Evolutionary conservation across 2,888 invertebrate genomes (phyloP).

Genomic region (Trachelus stipa): DNA sequence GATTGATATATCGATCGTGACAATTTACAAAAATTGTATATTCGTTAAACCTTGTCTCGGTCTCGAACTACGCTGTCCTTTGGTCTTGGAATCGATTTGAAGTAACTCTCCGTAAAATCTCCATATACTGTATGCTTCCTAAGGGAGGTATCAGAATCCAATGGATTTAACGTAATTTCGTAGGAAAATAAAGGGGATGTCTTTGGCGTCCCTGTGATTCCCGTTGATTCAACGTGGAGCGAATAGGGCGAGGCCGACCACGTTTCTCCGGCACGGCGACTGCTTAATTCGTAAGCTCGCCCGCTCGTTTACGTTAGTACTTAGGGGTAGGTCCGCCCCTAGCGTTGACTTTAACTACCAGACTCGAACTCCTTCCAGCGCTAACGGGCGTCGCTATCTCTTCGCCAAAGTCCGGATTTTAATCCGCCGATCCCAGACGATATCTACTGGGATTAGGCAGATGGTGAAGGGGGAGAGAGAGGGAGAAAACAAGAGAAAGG

Average conservation of each 20-base stretch:
- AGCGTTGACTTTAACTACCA: slow-evolving; percentile 60
- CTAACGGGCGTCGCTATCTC: slow-evolving; percentile 40
- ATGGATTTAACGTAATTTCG: not conserved
- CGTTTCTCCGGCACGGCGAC: not conserved
- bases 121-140: too few relatives aligned
- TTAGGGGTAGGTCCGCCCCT: slow-evolving; percentile 45
- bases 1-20: too few relatives aligned
- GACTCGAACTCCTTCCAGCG: slow-evolving; percentile 43
- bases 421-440: slow-evolving; percentile 59
- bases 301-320: slow-evolving; percentile 58
- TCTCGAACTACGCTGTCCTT: too few relatives aligned
- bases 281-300: slow-evolving; percentile 55
- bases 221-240: not conserved
- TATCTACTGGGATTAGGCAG: slow-evolving; percentile 59
- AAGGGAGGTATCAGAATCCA: too few relatives aligned
- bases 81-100: too few relatives aligned
- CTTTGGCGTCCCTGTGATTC: not conserved
- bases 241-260: not conserved
- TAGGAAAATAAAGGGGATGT: not conserved
- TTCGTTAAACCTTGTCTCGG: too few relatives aligned
- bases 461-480: not conserved
- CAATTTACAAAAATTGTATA: too few relatives aligned
- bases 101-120: too few relatives aligned
- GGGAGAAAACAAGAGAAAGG: not conserved
- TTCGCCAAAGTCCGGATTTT: slow-evolving; percentile 43